Evolutionary conservation across 1,140 invertebrate genomes (phyloP), one percentile per base, ranked within the genome.

Genomic region (Anoplophora glabripennis): DNA sequence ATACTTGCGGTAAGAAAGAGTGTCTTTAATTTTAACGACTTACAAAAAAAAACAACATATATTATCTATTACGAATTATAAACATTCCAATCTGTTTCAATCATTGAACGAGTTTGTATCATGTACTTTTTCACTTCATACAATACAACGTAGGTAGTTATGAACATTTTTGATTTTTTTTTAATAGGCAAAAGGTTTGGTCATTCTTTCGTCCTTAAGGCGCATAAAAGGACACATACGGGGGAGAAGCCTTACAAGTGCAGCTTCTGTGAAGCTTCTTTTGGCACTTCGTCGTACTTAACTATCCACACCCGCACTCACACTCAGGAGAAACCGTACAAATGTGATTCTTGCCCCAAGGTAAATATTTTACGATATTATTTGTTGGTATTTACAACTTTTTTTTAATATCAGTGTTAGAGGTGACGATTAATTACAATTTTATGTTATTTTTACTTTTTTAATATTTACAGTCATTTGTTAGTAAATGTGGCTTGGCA

Each of bases 241-340:
- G 86, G 82, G 5, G 82, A 84, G 64, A 84, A 82, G 59, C 83
- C 83, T 1, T 84, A 81, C 63, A 72, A 80, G 15, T 88, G 86
- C 66, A 80, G 82, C 40, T 79, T 79, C 47, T 82, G 80, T 61
- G 73, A 81, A 17, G 77, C 66, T 11, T 66, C 71, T 42, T 70
- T 74, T 80, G 67, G 76, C 66, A 87, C 89, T 42, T 83, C 84
- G 38, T 90, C 90, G 15, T 88, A 93, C 63, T 84, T 94, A 76
- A 92, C 86, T 38, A 83, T 92, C 17, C 94, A 96, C 69, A 85
- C 90, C 80, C 84, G 86, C 40, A 89, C 87, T 10, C 89, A 92
- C 65, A 79, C 80, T 0, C 58, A 67, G 38, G 71, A 73, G 42
- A 64, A 59, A 40, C 71, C 71, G 2, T 73, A 72, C 46, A 63